Evolutionary conservation across 2,797 vertebrate species (phyloP).

Genomic region (Esox lucius): DNA sequence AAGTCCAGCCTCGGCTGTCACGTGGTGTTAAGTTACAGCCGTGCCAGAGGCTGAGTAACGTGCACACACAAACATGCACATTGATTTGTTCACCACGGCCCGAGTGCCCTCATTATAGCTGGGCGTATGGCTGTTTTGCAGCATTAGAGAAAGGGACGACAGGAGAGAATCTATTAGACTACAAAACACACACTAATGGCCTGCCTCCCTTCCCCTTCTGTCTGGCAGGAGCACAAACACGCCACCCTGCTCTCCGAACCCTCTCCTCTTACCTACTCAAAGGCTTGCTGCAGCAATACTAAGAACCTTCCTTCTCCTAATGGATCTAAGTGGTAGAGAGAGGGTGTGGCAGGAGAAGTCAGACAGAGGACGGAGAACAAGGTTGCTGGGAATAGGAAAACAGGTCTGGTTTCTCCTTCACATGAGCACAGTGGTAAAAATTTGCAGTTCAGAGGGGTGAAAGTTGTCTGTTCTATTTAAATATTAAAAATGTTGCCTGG

Average conservation of each 20-base stretch:
- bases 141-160: constrained; percentile 36
- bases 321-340: constrained; percentile 10
- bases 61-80: neutral
- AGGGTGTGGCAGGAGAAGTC: neutral
- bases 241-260: constrained; percentile 28
- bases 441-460: neutral
- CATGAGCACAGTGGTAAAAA: neutral
- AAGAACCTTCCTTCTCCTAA: constrained; percentile 2
- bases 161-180: constrained; percentile 54
- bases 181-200: constrained; percentile 52
- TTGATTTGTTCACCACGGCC: constrained; percentile 31
- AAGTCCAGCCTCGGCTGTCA: neutral
- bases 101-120: constrained; percentile 41
- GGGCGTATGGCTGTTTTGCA: constrained; percentile 49
- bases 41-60: neutral
- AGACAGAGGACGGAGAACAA: neutral
- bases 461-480: constrained; percentile 13
- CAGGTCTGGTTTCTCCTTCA: neutral
- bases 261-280: constrained; percentile 33
- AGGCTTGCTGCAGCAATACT: constrained; percentile 24
- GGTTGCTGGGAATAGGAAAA: neutral
- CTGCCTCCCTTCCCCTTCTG: constrained; percentile 45
- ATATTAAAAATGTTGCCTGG: constrained; percentile 14
- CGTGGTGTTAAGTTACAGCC: neutral
- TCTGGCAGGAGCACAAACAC: constrained; percentile 41